phyloP scores from a whole-genome alignment of 2,113 vertebrate genomes.

The Dipodomys merriami region DNA sequence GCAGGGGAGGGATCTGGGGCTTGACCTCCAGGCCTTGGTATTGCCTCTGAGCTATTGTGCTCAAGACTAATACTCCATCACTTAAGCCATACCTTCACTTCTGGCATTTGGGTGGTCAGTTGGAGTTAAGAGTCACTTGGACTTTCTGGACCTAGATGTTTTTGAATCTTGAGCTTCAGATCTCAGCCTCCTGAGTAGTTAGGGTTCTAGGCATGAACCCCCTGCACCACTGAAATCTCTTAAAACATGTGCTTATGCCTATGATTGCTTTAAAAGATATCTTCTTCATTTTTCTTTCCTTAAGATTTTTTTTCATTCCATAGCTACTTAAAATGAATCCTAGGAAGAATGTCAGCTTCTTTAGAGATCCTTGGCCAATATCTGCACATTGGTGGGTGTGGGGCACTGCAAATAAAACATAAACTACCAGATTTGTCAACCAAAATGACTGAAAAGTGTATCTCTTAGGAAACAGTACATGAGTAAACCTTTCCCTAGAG shows the following conservation, averaged over 20 bases:
- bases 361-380: background rate
- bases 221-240: background rate
- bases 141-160: too few species aligned
- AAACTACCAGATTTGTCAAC: background rate
- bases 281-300: background rate
- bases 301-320: background rate
- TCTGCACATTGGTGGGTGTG: background rate
- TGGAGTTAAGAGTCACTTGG: too few species aligned
- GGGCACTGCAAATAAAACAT: background rate
- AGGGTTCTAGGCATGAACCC: too few species aligned
- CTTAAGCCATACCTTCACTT: too few species aligned
- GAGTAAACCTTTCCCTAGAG: background rate
- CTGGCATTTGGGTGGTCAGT: too few species aligned
- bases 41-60: too few species aligned
- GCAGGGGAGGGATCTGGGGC: too few species aligned
- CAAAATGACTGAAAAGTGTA: background rate
- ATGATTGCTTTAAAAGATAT: background rate
- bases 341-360: background rate
- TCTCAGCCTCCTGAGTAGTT: too few species aligned
- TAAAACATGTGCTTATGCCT: background rate
- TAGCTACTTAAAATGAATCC: background rate
- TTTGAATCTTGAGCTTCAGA: too few species aligned
- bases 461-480: background rate
- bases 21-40: too few species aligned
- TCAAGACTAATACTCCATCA: too few species aligned